These are phyloP conservation scores for Hydriomena furcata DNA, from an alignment of 2,888 invertebrate genomes.

Conservation along the genomic window DNA sequence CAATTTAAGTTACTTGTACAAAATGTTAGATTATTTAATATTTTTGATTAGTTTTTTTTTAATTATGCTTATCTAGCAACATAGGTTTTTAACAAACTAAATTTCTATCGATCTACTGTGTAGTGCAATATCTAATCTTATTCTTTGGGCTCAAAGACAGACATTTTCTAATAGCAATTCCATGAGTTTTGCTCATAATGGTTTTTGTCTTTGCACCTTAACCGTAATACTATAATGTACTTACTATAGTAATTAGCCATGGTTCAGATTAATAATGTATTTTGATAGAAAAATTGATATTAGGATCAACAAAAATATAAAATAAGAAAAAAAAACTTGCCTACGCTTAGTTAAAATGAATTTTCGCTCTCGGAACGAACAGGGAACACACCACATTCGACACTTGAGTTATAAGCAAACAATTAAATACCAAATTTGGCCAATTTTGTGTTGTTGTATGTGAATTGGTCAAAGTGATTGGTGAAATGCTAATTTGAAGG, in stretches of 20 bases:
- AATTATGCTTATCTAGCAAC: slow-evolving; percentile 11
- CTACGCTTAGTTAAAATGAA: slow-evolving; percentile 9
- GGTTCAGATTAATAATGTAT: slow-evolving; percentile 2
- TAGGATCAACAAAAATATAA: slow-evolving; percentile 6
- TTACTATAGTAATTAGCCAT: not conserved
- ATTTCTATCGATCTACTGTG: slow-evolving; percentile 11
- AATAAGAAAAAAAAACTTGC: slow-evolving; percentile 19
- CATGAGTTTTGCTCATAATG: no score
- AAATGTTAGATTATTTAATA: slow-evolving; percentile 46
- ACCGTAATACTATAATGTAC: slow-evolving; percentile 9
- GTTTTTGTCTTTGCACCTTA: not conserved
- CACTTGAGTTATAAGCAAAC: not conserved
- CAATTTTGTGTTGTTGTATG: no score
- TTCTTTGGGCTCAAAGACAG: not conserved
- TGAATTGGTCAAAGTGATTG: no score
- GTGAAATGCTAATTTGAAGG: no score
- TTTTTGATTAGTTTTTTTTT: slow-evolving; percentile 31
- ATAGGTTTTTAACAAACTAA: slow-evolving; percentile 13
- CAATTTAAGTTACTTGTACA: slow-evolving; percentile 45
- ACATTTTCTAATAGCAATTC: not conserved
- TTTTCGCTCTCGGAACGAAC: slow-evolving; percentile 10
- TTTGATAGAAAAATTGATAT: slow-evolving; percentile 16
- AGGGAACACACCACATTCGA: slow-evolving; percentile 14
- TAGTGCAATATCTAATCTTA: slow-evolving; percentile 17
- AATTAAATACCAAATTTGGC: no score